Conservation (phyloP, 2,797 vertebrate species). For the Neosilurus mollespiculum region DNA sequence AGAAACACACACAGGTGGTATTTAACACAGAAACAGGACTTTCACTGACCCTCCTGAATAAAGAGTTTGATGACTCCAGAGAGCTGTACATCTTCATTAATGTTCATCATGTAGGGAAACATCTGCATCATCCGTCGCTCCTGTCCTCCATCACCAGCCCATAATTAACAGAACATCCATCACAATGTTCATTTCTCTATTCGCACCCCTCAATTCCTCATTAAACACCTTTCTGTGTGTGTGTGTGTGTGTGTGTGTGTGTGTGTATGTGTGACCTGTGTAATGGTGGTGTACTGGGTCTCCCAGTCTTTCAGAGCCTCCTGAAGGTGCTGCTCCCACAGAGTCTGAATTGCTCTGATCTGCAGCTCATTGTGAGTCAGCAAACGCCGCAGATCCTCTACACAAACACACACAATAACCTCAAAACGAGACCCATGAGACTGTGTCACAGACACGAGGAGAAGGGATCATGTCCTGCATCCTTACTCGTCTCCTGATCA, state of each 20-base stretch:
- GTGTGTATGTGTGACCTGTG: slow-evolving; percentile 70
- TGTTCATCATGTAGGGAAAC: slow-evolving; percentile 83
- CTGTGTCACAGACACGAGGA: neutral
- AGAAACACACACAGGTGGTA: neutral
- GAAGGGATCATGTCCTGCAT: neutral
- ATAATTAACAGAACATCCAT: neutral
- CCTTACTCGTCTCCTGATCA: slow-evolving; percentile 77
- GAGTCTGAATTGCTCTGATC: slow-evolving; percentile 72
- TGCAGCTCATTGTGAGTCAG: slow-evolving; percentile 78
- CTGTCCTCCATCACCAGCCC: slow-evolving; percentile 59
- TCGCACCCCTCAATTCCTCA: neutral
- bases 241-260: slow-evolving; percentile 58
- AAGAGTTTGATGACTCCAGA: slow-evolving; percentile 85
- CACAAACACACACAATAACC: neutral
- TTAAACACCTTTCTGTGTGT: neutral
- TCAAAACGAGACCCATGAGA: neutral
- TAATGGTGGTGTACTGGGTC: slow-evolving; percentile 75
- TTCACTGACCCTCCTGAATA: slow-evolving; percentile 77
- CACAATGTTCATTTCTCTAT: neutral
- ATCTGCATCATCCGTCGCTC: slow-evolving; percentile 83
- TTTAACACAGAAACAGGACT: neutral
- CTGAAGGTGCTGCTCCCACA: slow-evolving; percentile 84
- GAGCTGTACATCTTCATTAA: slow-evolving; percentile 87
- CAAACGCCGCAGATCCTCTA: slow-evolving; percentile 76
- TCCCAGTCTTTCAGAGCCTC: slow-evolving; percentile 84